Evolutionary conservation across 1,140 invertebrate genomes (phyloP), one percentile per base, ranked within the genome.

Genomic region (Drosophila nebulosa): DNA sequence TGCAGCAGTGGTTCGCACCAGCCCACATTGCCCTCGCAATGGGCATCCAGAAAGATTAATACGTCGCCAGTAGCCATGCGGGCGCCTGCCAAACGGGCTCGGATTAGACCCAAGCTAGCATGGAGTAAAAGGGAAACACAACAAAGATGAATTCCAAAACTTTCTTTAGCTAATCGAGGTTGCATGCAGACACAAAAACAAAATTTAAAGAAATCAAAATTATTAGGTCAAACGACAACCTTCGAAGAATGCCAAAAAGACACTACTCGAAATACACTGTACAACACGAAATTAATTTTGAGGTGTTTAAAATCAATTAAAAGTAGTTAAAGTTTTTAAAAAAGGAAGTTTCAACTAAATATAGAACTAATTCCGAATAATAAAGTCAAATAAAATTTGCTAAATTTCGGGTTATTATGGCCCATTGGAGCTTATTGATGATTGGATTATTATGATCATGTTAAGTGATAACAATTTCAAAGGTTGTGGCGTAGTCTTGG

Each of bases 21-120:
- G 81, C 95, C 93, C 55, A 92, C 83, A 64, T 94, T 95, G n/a
- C 94, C 95, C 94, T 99, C 98, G 92, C 97, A 98, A 91, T 99
- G 98, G n/a, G 97, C 97, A 92, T 99, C 98, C 35, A 98, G 93
- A 91, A 99, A 98, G n/a, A 98, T 93, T 14, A 99, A 92, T 18
- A 97, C 96, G 90, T 98, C 95, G 0, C 97, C 97, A 2, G 91
- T 92, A 5, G 97, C 96, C 51, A 92, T 92, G 56, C 94, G 93
- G 1, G 97, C 97, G 21, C 97, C 97, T 52, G 93, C 93, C 60
- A 98, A 92, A 52, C 97, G 93, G 1, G 98, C 97, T 42, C 95
- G 92, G 89, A 98, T 98, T 21, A 99, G 92, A 18, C 98, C 98
- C 78, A 95, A 93, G 61, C 93, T 94, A 74, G 32, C 78, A 74